Base-by-base conservation (phyloP, 1,140 invertebrate species). In the Druon quercuslanigerum region DNA sequence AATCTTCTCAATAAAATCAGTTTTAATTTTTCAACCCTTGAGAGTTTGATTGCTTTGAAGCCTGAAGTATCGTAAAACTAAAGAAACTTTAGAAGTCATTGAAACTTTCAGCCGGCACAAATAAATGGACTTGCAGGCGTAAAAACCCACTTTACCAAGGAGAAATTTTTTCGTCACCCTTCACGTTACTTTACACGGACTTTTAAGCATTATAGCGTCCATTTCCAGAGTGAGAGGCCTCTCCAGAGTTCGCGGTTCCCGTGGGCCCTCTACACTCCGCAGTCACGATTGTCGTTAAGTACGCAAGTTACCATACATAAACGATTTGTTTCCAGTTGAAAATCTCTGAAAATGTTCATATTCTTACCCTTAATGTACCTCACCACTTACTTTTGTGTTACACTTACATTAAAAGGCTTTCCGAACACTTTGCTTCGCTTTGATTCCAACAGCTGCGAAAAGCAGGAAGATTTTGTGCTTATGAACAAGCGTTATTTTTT, bases 141-240 rank as follows among this genome's bases (percentile, higher is more conserved):
- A 66, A 66, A 66, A 66, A 66, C 60, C 60, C 60, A 66, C 77
- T 73, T 74, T 74, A 50, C 78, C 71, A 72, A 78, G 70, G 74
- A 73, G 72, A 72, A 80, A 80, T 80, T 76, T 83, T 78, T 71
- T 56, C 71, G 73, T 75, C 76, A 77, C 74, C 56, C 74, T 73
- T 73, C 72, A 74, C 78, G 82, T 79, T 79, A 76, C 78, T 83
- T 83, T 75, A 75, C 57, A 76, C 76, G 80, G 78, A 83, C 79
- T 79, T 83, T 81, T 81, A 80, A 83, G 82, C 82, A 79, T 78
- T 81, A 74, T 70, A 83, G 79, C 56, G 56, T 50, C 77, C 72
- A 56, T 75, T 70, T 14, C 13, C 75, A 33, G 72, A 81, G 82
- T 79, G 76, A 40, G 60, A 66, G 82, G 74, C 72, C 79, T 78